Base-by-base conservation (phyloP, 2,888 invertebrate genomes). In the Aspidapion aeneum region DNA sequence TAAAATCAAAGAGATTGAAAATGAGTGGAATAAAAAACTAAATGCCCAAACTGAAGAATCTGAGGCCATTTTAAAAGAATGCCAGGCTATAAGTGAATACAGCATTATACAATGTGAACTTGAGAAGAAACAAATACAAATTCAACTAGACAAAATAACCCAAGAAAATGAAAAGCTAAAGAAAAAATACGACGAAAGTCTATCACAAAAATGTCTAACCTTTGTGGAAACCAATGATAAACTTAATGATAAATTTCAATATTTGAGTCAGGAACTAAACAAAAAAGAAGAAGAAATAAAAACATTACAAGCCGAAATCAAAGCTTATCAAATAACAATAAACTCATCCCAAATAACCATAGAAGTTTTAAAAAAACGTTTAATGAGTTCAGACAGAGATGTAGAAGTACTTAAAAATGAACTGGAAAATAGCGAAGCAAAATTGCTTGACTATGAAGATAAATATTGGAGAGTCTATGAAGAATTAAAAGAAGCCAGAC, bases 381-480 rank as follows among this genome's bases (percentile, higher is more conserved):
- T 87, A 58, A 79, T 85, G 57, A 82, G 85, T 70, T 86, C 86
- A 1, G 86, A 87, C 70, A 81, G 79, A 71, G 86, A 86, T 73
- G 80, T 86, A 1, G 86, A 86, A 71, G 81, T 82, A 73, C 76
- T 87, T 72, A 71, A 82, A 82, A 73, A 73, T 78, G 72, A 80
- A 73, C 60, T 81, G 18, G 69, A 73, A 19, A 66, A 65, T 64
- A 74, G 73, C 56, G 80, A 81, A 68, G 67, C 67, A 22, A 73
- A 74, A 57, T 72, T 78, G 17, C 60, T 80, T 1, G 72, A 75
- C 21, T 73, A 70, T 21, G 79, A 80, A 70, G 69, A 69, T 18
- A 75, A 74, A 70, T 74, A 73, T 54, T 71, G 72, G 51, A 70
- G 74, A 50, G 63, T 79, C 16, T 66, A 58, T 5, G 68, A 72